Conservation (phyloP, 2,113 vertebrate genomes). For the Corynorhinus townsendii region DNA sequence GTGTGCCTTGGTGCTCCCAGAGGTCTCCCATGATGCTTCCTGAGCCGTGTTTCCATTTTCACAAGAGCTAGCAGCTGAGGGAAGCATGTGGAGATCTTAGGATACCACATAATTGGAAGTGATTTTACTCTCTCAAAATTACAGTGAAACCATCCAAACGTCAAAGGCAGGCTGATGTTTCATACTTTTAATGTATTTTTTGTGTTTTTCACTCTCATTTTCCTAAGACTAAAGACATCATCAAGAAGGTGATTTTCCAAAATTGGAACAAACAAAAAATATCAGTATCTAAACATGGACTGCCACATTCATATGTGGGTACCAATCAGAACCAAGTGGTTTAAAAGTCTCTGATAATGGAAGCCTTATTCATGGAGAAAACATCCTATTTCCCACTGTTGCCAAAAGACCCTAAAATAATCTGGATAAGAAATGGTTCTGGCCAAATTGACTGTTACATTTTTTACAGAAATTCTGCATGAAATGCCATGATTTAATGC, state of each 20-base stretch:
- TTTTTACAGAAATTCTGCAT: slow-evolving; percentile 61
- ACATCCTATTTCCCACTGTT: slow-evolving; percentile 20
- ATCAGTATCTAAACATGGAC: background rate
- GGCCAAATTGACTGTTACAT: background rate
- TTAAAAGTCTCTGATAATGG: background rate
- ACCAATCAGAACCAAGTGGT: background rate
- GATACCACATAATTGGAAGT: background rate
- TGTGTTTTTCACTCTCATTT: slow-evolving; percentile 3
- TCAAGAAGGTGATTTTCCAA: background rate
- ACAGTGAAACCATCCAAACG: background rate
- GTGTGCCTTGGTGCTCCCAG: too few species aligned
- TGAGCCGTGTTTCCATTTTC: background rate
- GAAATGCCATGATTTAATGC: slow-evolving; percentile 73
- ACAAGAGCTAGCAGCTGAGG: background rate
- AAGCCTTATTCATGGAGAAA: slow-evolving; percentile 33
- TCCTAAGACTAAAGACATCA: slow-evolving; percentile 12
- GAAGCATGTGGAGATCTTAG: background rate
- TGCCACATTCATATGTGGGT: background rate
- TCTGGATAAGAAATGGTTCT: background rate
- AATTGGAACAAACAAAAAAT: background rate
- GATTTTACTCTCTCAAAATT: slow-evolving; percentile 8
- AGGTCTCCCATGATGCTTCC: too few species aligned
- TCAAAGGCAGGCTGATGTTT: background rate
- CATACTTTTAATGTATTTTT: background rate
- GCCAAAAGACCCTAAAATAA: slow-evolving; percentile 52